Evolutionary conservation across 2,888 invertebrate species (phyloP), one percentile per base, ranked within the genome.

Genomic region (Trachelus stipa): DNA sequence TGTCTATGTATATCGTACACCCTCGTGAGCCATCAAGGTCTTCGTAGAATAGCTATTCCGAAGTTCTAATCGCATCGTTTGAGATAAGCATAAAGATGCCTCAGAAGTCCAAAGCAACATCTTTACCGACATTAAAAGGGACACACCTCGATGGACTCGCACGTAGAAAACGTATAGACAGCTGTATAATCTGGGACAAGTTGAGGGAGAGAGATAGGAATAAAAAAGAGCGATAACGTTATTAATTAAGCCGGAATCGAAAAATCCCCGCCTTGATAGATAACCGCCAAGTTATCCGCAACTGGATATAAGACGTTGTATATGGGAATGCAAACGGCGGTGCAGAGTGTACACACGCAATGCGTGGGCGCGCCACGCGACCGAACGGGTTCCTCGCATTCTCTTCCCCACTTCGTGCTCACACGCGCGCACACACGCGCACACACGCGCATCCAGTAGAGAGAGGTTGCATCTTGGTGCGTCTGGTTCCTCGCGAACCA

Each of bases 281-380:
- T 69, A n/a, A 33, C 30, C 30, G 12, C 69, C 75, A 81, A 82
- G 80, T 83, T 83, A 82, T 81, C 76, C 78, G 80, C 68, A 77
- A 80, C 77, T 76, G 79, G 80, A 76, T 77, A 80, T 80, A 74
- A 77, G 73, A 34, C 81, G 80, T 78, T 81, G 37, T 40, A 40
- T 40, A 40, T 40, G 37, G 37, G 12, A 40, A 40, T 15, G 37
- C 12, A 40, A 15, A 12, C 37, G 12, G 37, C 37, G 37, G 37
- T 40, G 37, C 37, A 4, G 37, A 40, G 37, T 40, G 81, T 82
- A 83, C 83, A 80, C 84, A 85, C 85, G 85, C 84, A 85, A 84
- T 80, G 91, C 88, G 91, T 91, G 88, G 91, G 91, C 88, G 90
- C 85, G 89, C 91, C 91, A 91, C 91, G 91, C 90, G 91, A 91